These are phyloP conservation scores for Zaprionus nigranus DNA, from an alignment of 1,140 invertebrate species.

Conservation along the genomic window DNA sequence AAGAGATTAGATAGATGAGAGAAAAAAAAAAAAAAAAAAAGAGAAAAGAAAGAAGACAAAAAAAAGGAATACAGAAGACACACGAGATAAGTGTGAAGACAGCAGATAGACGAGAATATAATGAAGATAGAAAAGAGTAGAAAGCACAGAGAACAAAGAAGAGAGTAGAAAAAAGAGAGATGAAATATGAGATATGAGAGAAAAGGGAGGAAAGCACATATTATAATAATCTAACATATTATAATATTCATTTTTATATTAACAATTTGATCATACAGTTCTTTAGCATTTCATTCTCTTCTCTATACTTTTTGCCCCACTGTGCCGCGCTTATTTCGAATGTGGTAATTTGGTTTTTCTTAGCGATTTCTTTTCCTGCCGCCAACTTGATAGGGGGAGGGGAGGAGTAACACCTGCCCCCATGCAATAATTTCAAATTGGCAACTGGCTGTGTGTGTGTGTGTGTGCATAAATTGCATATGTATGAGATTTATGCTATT, in stretches of 20 bases:
- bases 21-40: too few relatives aligned
- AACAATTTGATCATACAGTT: neutral
- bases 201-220: too few relatives aligned
- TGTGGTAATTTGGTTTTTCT: conserved; percentile 77
- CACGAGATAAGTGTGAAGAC: too few relatives aligned
- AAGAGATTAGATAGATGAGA: too few relatives aligned
- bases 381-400: neutral
- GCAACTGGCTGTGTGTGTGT: conserved; percentile 46
- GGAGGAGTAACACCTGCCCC: conserved; percentile 55
- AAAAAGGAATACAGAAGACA: too few relatives aligned
- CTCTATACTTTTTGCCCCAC: conserved; percentile 33
- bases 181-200: too few relatives aligned
- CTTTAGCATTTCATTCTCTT: neutral
- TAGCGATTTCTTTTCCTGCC: conserved; percentile 18
- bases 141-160: too few relatives aligned
- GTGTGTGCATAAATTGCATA: conserved; percentile 74
- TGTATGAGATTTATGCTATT: conserved; percentile 79
- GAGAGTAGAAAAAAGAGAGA: too few relatives aligned
- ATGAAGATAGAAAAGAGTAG: too few relatives aligned
- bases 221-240: too few relatives aligned
- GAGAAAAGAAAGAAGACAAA: too few relatives aligned
- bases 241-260: neutral
- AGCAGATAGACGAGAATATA: too few relatives aligned
- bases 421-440: conserved; percentile 78
- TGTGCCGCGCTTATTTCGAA: conserved; percentile 60